A percentile compares a stretch with the other conserved stretches of the same genome.
Evolutionary conservation across 1,140 invertebrate species (phyloP).

Genomic region (Apis dorsata): DNA sequence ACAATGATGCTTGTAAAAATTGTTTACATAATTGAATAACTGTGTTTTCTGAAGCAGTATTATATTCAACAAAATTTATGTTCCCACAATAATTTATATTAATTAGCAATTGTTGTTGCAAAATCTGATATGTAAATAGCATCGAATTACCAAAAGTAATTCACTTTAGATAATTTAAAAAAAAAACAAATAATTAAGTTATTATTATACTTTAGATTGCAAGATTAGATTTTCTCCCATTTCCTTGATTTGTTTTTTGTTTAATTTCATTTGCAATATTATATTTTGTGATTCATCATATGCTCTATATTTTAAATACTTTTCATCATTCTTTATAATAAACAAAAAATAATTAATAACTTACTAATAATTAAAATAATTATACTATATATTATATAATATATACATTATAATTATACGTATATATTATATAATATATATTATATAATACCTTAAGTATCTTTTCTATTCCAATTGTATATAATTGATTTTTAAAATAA

Average conservation of each 20-base stretch:
- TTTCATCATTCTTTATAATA: neutral
- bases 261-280: constrained; percentile 8
- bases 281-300: neutral
- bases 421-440: no score
- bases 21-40: constrained; percentile 41
- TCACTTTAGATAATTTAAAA: neutral
- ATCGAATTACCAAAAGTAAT: neutral
- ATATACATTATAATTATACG: neutral
- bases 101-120: constrained; percentile 42
- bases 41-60: constrained; percentile 7
- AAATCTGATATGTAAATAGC: constrained; percentile 37
- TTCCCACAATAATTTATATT: constrained; percentile 46
- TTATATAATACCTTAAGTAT: neutral
- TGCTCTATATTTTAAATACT: neutral
- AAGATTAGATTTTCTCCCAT: constrained; percentile 15
- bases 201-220: constrained; percentile 35
- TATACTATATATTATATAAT: neutral
- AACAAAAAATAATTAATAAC: neutral
- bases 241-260: constrained; percentile 5
- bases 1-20: constrained; percentile 49
- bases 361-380: neutral
- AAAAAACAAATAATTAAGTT: neutral
- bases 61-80: constrained; percentile 49
- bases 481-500: constrained; percentile 7
- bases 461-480: constrained; percentile 1